Evolutionary conservation across 2,888 invertebrate species (phyloP).

Genomic region (Sisyra terminalis): DNA sequence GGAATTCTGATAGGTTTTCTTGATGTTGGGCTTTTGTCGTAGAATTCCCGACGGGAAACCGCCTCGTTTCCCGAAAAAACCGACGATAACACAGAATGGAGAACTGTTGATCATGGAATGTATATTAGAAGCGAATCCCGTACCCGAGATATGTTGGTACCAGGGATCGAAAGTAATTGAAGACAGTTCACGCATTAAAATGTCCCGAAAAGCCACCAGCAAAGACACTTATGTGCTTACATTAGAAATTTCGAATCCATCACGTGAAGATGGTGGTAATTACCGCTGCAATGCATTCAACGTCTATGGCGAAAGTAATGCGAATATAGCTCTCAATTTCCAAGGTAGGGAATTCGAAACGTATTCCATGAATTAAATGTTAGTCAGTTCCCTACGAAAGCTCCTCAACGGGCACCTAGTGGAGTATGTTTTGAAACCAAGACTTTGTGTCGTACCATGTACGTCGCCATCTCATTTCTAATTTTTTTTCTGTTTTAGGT

Average conservation of each 20-base stretch:
- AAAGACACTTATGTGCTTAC: slow-evolving; percentile 86
- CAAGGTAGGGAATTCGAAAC: slow-evolving; percentile 56
- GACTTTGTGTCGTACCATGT: not conserved
- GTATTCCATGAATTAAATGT: not conserved
- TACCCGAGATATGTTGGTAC: slow-evolving; percentile 92
- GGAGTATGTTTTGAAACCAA: too few relatives aligned
- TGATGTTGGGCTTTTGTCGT: slow-evolving; percentile 19
- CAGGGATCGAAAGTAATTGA: slow-evolving; percentile 72
- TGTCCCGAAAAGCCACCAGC: slow-evolving; percentile 74
- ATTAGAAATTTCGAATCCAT: slow-evolving; percentile 88
- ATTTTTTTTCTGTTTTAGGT: not conserved
- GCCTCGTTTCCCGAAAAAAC: slow-evolving; percentile 93
- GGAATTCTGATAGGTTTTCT: not conserved
- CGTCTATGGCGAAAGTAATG: slow-evolving; percentile 97
- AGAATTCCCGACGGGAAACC: slow-evolving; percentile 93
- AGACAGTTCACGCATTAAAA: slow-evolving; percentile 74
- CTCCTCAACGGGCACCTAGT: not conserved
- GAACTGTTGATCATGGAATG: slow-evolving; percentile 92
- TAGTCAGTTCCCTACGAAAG: not conserved
- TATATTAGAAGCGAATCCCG: slow-evolving; percentile 85
- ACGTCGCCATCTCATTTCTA: not conserved
- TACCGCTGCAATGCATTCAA: slow-evolving; percentile 99
- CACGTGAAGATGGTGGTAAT: slow-evolving; percentile 92
- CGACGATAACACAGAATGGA: slow-evolving; percentile 86
- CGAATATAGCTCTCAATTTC: slow-evolving; percentile 98